Evolutionary conservation across 2,797 vertebrate species (phyloP).

Genomic region (Melanotaenia maccullochi): DNA sequence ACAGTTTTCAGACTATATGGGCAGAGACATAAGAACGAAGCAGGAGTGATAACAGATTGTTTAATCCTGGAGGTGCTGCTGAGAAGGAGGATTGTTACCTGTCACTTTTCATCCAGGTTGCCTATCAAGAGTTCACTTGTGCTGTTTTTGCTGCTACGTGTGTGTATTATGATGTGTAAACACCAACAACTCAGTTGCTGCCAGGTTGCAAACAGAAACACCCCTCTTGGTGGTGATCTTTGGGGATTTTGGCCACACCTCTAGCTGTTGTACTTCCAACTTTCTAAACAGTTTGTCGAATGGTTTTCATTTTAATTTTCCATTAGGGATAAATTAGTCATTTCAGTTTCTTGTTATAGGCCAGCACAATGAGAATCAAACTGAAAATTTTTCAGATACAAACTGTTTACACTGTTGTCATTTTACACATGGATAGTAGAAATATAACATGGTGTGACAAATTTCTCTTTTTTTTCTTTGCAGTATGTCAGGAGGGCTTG

Average conservation of each 20-base stretch:
- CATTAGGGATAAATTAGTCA: neutral
- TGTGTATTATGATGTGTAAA: neutral
- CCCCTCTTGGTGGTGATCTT: too few relatives aligned
- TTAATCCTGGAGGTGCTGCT: too few relatives aligned
- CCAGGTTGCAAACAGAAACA: neutral
- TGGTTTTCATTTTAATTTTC: too few relatives aligned
- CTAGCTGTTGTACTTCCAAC: neutral
- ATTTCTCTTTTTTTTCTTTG: constrained; percentile 19
- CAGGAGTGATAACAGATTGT: too few relatives aligned
- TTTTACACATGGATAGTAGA: neutral
- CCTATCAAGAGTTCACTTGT: too few relatives aligned
- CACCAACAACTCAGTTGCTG: neutral
- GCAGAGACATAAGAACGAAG: too few relatives aligned
- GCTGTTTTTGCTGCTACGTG: too few relatives aligned
- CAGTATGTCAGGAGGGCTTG: constrained; percentile 81
- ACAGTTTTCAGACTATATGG: too few relatives aligned
- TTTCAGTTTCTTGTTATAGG: neutral
- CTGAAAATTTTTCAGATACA: neutral
- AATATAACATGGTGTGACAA: neutral
- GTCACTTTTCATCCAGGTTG: too few relatives aligned
- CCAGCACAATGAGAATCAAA: neutral
- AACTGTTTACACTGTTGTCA: neutral
- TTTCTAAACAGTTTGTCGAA: neutral
- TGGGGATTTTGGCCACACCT: neutral
- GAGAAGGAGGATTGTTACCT: too few relatives aligned